Conservation (phyloP, 2,888 invertebrate species). For the Apodemia duryi region DNA sequence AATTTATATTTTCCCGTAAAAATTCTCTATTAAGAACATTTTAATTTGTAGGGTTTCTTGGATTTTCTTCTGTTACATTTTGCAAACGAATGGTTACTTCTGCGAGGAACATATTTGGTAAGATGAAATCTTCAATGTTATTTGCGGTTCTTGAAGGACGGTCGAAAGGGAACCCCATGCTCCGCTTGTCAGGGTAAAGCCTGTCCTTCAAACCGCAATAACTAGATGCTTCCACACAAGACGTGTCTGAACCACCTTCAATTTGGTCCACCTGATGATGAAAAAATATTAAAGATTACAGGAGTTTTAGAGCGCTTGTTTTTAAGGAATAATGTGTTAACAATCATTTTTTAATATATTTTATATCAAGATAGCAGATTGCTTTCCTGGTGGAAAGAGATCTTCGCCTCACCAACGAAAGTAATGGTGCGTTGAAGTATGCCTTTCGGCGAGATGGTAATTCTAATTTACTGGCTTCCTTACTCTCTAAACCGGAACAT, state of each 20-base stretch:
- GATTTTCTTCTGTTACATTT: constrained; percentile 67
- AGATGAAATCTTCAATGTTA: constrained; percentile 81
- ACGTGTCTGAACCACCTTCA: constrained; percentile 42
- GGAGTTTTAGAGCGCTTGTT: neutral
- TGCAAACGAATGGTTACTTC: constrained; percentile 81
- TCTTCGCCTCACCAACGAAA: no score
- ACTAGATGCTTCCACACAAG: constrained; percentile 86
- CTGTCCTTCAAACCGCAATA: constrained; percentile 89
- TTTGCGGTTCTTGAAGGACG: constrained; percentile 78
- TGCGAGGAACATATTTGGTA: constrained; percentile 84
- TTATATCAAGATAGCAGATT: neutral
- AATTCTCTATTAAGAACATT: no score
- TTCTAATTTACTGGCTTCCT: no score
- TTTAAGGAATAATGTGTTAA: neutral
- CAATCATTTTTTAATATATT: neutral
- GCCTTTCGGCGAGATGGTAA: no score
- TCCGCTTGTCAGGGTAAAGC: constrained; percentile 87
- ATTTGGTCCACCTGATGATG: constrained; percentile 48
- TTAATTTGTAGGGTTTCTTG: constrained; percentile 46
- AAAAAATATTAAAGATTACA: neutral
- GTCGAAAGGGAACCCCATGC: constrained; percentile 93
- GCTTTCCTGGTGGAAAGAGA: no score
- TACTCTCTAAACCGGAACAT: no score
- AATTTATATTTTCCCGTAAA: no score
- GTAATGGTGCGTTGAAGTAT: no score